A percentile compares a stretch with the other conserved stretches of the same genome.
Evolutionary conservation across 1,140 invertebrate species (phyloP).

Genomic region (Drosophila virilis): DNA sequence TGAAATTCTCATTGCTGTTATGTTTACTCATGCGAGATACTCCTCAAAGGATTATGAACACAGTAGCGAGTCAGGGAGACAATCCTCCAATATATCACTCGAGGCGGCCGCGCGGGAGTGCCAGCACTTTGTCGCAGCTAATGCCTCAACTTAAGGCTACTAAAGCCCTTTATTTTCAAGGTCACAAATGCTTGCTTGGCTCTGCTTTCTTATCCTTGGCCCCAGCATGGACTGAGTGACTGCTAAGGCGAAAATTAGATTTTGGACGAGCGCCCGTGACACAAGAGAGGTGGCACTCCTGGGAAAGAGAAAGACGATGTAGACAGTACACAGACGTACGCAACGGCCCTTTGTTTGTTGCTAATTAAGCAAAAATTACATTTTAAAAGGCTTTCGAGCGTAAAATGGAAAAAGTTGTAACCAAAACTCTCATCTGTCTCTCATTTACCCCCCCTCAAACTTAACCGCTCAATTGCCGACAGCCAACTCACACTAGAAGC

Average conservation of each 20-base stretch:
- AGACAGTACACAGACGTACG: constrained; percentile 8
- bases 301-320: not conserved
- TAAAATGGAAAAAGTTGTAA: constrained; percentile 77
- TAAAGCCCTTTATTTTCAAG: constrained; percentile 64
- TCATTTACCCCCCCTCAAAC: not conserved
- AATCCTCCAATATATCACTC: constrained; percentile 37
- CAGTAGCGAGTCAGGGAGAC: constrained; percentile 11
- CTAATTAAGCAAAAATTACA: constrained; percentile 82
- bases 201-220: constrained; percentile 43
- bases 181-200: constrained; percentile 9
- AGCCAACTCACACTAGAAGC: constrained; percentile 41
- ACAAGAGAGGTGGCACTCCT: constrained; percentile 16
- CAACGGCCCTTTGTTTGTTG: constrained; percentile 68
- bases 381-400: constrained; percentile 77
- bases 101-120: constrained; percentile 21
- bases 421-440: constrained; percentile 29
- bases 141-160: constrained; percentile 55
- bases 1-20: constrained; percentile 68
- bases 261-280: constrained; percentile 51
- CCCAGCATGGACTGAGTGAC: constrained; percentile 49
- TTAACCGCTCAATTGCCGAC: constrained; percentile 2
- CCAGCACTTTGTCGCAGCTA: constrained; percentile 42
- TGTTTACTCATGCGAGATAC: constrained; percentile 44
- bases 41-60: constrained; percentile 58
- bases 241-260: constrained; percentile 78